phyloP scores from a whole-genome alignment of 2,113 vertebrate genomes.

The Elephantulus edwardii region DNA sequence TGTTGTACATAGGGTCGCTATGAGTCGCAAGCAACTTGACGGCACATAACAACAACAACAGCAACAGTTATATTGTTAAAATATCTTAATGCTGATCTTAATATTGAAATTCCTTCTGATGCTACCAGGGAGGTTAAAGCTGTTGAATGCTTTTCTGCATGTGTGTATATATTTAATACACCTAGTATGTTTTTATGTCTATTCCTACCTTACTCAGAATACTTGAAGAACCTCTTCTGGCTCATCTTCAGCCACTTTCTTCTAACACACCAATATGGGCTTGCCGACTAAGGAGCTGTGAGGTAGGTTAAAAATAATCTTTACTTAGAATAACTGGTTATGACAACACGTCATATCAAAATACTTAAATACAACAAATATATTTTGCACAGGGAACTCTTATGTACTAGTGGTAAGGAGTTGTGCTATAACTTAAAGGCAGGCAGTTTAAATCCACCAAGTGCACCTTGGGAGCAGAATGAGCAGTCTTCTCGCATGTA shows the following conservation, averaged over 20 bases:
- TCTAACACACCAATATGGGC: conserved; percentile 88
- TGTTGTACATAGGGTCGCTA: too few species aligned
- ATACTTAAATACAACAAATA: background rate
- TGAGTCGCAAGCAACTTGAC: too few species aligned
- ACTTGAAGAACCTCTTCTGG: conserved; percentile 80
- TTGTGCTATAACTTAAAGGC: too few species aligned
- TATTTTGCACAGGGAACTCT: too few species aligned
- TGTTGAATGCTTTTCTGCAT: conserved; percentile 14
- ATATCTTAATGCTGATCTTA: background rate
- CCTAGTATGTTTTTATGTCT: background rate
- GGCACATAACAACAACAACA: too few species aligned
- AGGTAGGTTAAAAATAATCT: conserved; percentile 81
- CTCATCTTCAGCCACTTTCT: conserved; percentile 83
- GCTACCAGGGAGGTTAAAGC: background rate
- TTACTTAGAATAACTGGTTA: conserved; percentile 16
- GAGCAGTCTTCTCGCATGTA: too few species aligned
- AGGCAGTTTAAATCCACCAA: too few species aligned
- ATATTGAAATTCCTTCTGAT: background rate
- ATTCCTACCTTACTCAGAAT: conserved; percentile 67
- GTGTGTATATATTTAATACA: background rate
- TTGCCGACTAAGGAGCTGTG: conserved; percentile 85
- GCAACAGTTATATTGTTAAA: background rate
- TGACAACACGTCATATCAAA: conserved; percentile 4
- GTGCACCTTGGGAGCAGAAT: too few species aligned
- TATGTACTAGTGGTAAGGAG: too few species aligned